phyloP scores from a whole-genome alignment of 2,888 invertebrate species.

The Dicranocentrus wangi region DNA sequence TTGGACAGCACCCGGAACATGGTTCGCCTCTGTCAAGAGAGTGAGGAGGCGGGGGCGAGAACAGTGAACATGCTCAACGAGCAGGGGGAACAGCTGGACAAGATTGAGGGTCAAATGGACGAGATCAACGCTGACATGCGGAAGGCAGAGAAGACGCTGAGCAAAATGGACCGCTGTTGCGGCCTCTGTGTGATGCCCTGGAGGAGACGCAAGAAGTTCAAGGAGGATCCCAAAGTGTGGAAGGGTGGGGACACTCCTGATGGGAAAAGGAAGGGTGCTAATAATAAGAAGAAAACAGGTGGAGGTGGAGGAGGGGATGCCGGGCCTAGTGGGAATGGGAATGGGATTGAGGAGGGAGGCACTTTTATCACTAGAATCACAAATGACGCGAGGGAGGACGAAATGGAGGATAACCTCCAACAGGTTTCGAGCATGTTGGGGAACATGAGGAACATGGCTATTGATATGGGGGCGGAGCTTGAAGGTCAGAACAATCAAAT shows the following conservation, averaged over 20 bases:
- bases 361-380: too few species aligned
- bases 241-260: too few species aligned
- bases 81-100: slow-evolving; percentile 62
- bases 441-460: slow-evolving; percentile 99
- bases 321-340: too few species aligned
- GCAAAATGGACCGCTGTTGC: slow-evolving; percentile 54
- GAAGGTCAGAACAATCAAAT: slow-evolving; percentile 98
- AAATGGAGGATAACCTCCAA: slow-evolving; percentile 99
- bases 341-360: too few species aligned
- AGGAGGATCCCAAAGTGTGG: too few species aligned
- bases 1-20: slow-evolving; percentile 34
- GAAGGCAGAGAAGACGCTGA: slow-evolving; percentile 61
- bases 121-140: slow-evolving; percentile 65
- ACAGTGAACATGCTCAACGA: slow-evolving; percentile 33
- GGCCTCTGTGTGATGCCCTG: slow-evolving; percentile 20
- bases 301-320: background rate
- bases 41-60: slow-evolving; percentile 22
- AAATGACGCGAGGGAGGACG: slow-evolving; percentile 97
- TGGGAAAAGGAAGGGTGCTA: too few species aligned
- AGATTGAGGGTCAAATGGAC: slow-evolving; percentile 58
- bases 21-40: slow-evolving; percentile 21
- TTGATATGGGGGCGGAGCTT: slow-evolving; percentile 99
- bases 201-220: background rate
- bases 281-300: too few species aligned
- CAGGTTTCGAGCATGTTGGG: slow-evolving; percentile 98